Evolutionary conservation across 1,140 invertebrate species (phyloP).

Genomic region (Parapsyche elsis): DNA sequence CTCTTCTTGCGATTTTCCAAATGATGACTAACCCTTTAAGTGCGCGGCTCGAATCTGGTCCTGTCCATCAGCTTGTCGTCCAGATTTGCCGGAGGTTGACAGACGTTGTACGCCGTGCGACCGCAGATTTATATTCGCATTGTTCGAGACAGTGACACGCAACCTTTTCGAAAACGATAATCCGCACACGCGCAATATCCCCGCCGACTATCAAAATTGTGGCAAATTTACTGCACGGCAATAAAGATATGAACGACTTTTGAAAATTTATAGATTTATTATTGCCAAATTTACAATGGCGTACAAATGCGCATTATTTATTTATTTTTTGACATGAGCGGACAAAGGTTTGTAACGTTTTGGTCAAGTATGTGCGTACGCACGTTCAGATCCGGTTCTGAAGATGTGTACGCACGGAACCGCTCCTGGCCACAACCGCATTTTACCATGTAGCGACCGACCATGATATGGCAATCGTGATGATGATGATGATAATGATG

Average conservation of each 20-base stretch:
- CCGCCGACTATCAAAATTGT: no score
- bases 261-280: no score
- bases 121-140: slow-evolving; percentile 1
- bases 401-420: slow-evolving; percentile 34
- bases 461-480: neutral
- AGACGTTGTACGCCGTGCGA: neutral
- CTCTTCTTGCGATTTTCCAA: neutral
- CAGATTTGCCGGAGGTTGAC: neutral
- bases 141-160: neutral
- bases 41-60: neutral
- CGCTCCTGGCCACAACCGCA: slow-evolving; percentile 30
- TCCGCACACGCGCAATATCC: no score
- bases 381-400: slow-evolving; percentile 30
- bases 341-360: no score
- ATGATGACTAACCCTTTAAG: slow-evolving; percentile 1
- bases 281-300: no score
- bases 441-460: neutral
- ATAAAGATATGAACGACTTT: no score
- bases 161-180: neutral
- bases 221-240: no score
- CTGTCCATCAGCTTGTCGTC: neutral
- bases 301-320: no score
- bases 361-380: neutral
- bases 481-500: neutral
- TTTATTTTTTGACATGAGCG: no score